Conservation (phyloP, 2,888 invertebrate genomes). For the Enchytraeus crypticus region DNA sequence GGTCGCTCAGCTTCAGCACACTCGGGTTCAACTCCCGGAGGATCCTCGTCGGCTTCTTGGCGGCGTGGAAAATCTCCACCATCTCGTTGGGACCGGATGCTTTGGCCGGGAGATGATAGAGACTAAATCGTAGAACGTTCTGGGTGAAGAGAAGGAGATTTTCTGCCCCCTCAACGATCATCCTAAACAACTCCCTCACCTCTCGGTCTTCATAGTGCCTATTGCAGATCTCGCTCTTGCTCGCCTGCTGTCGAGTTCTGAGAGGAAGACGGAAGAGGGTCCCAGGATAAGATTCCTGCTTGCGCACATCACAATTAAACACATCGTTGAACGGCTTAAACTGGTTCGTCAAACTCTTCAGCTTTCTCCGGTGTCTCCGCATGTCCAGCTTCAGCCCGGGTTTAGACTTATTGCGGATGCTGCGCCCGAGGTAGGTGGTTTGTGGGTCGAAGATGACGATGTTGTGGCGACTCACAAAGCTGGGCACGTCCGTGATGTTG, state of each 20-base stretch:
- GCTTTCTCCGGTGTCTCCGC: constrained; percentile 26
- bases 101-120: constrained; percentile 32
- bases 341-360: constrained; percentile 32
- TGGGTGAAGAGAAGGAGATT: constrained; percentile 42
- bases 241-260: constrained; percentile 34
- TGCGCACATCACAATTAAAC: constrained; percentile 32
- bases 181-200: constrained; percentile 31
- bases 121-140: constrained; percentile 32
- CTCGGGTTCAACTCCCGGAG: constrained; percentile 24
- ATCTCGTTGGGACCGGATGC: not conserved
- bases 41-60: constrained; percentile 19
- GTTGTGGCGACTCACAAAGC: constrained; percentile 37
- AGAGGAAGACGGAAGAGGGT: constrained; percentile 44
- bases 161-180: constrained; percentile 31
- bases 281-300: constrained; percentile 29
- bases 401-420: constrained; percentile 28
- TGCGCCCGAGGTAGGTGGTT: constrained; percentile 32
- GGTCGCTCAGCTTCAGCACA: constrained; percentile 2
- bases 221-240: constrained; percentile 35
- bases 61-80: constrained; percentile 20
- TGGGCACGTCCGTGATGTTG: constrained; percentile 44
- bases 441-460: constrained; percentile 45
- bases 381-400: constrained; percentile 34
- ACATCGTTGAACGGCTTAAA: constrained; percentile 37
- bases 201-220: constrained; percentile 32